Evolutionary conservation across 2,797 vertebrate species (phyloP).

Genomic region (Choloepus didactylus): DNA sequence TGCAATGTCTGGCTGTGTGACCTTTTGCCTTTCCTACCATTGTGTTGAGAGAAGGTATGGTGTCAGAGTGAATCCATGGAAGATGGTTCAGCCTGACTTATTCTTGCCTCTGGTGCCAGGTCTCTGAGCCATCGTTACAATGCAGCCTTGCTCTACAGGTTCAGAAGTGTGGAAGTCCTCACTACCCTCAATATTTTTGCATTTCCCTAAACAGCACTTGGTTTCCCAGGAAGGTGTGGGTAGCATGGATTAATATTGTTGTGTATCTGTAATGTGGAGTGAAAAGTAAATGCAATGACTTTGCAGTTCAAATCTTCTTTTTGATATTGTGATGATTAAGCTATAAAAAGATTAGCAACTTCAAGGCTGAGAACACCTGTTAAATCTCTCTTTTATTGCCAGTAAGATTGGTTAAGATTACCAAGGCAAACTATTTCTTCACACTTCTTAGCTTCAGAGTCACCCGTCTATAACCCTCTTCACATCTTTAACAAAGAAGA

Average conservation of each 20-base stretch:
- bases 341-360: conserved; percentile 65
- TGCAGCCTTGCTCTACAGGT: background rate
- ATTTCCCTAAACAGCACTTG: conserved; percentile 55
- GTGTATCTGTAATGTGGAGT: conserved; percentile 51
- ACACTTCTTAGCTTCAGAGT: conserved; percentile 36
- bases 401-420: conserved; percentile 19
- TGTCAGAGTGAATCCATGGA: background rate
- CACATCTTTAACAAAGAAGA: background rate
- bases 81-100: background rate
- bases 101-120: background rate
- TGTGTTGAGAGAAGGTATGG: background rate
- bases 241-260: conserved; percentile 53
- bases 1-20: background rate
- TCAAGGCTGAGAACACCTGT: background rate
- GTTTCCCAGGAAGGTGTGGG: conserved; percentile 60
- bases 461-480: background rate
- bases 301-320: conserved; percentile 22
- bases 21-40: background rate
- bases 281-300: conserved; percentile 60
- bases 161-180: conserved; percentile 25
- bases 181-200: conserved; percentile 4
- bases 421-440: conserved; percentile 36
- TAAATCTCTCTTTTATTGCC: conserved; percentile 57
- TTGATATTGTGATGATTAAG: conserved; percentile 35
- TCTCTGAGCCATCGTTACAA: conserved; percentile 18